phyloP scores from a whole-genome alignment of 2,797 vertebrate species.

The Sternarchorhynchus goeldii region DNA sequence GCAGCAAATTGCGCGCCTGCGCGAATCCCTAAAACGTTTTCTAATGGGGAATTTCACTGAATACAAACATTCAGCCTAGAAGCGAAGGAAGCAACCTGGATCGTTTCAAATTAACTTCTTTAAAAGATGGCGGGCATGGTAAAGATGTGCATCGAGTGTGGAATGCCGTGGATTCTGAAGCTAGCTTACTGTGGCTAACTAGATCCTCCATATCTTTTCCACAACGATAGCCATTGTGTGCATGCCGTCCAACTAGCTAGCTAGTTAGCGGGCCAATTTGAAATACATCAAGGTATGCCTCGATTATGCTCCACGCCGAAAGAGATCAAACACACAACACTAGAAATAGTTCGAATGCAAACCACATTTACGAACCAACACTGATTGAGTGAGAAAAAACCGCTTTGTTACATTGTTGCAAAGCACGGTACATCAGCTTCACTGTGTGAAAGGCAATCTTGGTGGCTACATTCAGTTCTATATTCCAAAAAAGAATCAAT shows the following conservation, averaged over 20 bases:
- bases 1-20: conserved; percentile 35
- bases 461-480: conserved; percentile 49
- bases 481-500: conserved; percentile 34
- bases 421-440: conserved; percentile 79
- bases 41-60: background rate
- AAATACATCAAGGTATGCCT: conserved; percentile 8
- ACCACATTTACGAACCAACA: background rate
- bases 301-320: background rate
- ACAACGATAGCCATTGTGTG: conserved; percentile 51
- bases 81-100: conserved; percentile 12
- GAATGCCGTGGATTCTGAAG: conserved; percentile 55
- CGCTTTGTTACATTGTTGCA: conserved; percentile 88
- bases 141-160: conserved; percentile 57
- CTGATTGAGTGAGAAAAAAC: conserved; percentile 15
- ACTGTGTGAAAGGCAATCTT: conserved; percentile 59
- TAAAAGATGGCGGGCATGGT: conserved; percentile 84
- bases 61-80: background rate
- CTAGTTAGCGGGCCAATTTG: conserved; percentile 62
- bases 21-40: conserved; percentile 2
- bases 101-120: conserved; percentile 57
- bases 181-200: conserved; percentile 39
- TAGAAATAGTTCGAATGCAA: background rate
- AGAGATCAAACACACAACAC: background rate
- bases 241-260: conserved; percentile 52
- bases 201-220: conserved; percentile 54